These are phyloP conservation scores for Kryptopterus vitreolus DNA, from an alignment of 2,797 vertebrate species.

Conservation along the genomic window DNA sequence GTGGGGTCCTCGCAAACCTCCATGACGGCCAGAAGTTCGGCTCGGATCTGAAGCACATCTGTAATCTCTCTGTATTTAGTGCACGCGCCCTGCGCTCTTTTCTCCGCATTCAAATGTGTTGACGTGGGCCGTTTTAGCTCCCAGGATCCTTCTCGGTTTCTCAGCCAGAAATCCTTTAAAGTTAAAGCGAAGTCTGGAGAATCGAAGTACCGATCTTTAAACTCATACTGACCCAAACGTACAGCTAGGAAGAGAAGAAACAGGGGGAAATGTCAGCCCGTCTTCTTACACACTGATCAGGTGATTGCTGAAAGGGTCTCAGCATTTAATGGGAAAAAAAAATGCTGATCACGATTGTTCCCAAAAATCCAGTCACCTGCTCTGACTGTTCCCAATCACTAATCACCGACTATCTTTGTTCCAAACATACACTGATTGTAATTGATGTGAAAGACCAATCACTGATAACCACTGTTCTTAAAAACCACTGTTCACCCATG, in stretches of 20 bases:
- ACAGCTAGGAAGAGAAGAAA: constrained; percentile 49
- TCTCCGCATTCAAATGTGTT: constrained; percentile 30
- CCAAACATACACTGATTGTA: too few relatives aligned
- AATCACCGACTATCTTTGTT: too few relatives aligned
- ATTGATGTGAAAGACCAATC: too few relatives aligned
- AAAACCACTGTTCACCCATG: too few relatives aligned
- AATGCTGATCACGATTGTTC: not conserved
- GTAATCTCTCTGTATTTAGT: constrained; percentile 76
- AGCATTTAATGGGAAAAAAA: not conserved
- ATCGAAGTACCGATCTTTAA: constrained; percentile 78
- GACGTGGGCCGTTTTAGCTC: constrained; percentile 73
- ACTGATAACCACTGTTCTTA: too few relatives aligned
- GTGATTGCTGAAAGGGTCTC: not conserved
- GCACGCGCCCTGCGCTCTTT: constrained; percentile 60
- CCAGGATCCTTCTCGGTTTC: constrained; percentile 73
- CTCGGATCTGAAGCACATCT: constrained; percentile 67
- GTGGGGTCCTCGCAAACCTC: constrained; percentile 30
- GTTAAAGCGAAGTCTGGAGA: constrained; percentile 70
- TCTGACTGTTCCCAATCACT: too few relatives aligned
- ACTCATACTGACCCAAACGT: constrained; percentile 64
- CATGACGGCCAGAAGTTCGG: constrained; percentile 64
- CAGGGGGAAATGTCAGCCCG: not conserved
- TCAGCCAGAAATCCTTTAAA: constrained; percentile 74
- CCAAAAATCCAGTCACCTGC: too few relatives aligned
- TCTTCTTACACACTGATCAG: not conserved